phyloP scores from a whole-genome alignment of 2,888 invertebrate species.

The Drosophila parthenogenetica region DNA sequence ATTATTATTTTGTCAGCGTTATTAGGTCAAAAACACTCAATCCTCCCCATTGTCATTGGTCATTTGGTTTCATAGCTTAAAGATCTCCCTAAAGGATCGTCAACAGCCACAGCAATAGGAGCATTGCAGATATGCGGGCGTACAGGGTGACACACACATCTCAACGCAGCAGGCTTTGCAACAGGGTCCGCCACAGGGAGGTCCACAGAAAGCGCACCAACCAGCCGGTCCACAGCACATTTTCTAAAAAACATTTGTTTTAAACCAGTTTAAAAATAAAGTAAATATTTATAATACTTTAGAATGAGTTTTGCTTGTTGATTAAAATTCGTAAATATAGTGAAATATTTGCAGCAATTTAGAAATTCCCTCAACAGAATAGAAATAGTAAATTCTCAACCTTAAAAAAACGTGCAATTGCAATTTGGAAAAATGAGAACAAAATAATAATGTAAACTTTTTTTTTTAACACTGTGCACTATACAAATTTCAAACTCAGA shows the following conservation, averaged over 20 bases:
- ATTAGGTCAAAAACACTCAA: neutral
- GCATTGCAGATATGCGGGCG: slow-evolving; percentile 68
- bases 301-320: neutral
- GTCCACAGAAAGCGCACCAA: slow-evolving; percentile 59
- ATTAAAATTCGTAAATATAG: neutral
- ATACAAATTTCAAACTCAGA: slow-evolving; percentile 33
- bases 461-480: slow-evolving; percentile 28
- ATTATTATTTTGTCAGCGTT: slow-evolving; percentile 40
- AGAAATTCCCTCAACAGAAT: neutral
- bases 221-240: slow-evolving; percentile 66
- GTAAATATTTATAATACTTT: neutral
- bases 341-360: neutral
- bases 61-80: neutral
- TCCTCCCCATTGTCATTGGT: neutral
- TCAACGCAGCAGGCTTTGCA: slow-evolving; percentile 58
- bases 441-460: slow-evolving; percentile 51
- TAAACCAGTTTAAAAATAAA: neutral
- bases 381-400: neutral
- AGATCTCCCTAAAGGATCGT: neutral
- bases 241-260: slow-evolving; percentile 1
- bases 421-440: slow-evolving; percentile 29
- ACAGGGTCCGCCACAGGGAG: slow-evolving; percentile 53
- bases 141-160: slow-evolving; percentile 59
- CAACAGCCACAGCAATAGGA: slow-evolving; percentile 43
- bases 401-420: neutral